Conservation (phyloP, 2,113 vertebrate genomes). For the Glaucomys volans region DNA sequence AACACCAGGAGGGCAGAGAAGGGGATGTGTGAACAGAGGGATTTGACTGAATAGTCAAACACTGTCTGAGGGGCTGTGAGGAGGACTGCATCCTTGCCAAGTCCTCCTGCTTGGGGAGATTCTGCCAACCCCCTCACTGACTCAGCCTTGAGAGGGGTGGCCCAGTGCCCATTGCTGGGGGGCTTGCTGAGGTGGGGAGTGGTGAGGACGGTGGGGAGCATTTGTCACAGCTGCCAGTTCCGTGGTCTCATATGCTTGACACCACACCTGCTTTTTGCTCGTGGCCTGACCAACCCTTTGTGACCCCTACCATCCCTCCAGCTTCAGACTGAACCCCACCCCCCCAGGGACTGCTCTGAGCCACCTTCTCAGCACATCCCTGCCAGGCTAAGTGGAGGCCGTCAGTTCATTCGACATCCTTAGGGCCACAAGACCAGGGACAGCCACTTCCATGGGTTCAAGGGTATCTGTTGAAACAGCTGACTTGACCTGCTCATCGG, state of each 20-base stretch:
- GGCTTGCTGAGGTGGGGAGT: neutral
- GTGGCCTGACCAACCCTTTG: neutral
- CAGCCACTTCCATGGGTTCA: neutral
- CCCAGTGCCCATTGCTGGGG: neutral
- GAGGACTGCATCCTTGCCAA: neutral
- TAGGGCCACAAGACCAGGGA: neutral
- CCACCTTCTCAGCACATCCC: neutral
- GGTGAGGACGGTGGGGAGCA: neutral
- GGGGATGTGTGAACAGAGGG: neutral
- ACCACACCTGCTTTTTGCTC: rapidly evolving
- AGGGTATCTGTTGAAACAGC: neutral
- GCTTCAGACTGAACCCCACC: neutral
- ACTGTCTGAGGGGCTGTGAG: neutral
- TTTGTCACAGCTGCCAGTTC: neutral
- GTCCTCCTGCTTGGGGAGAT: neutral
- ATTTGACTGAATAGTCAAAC: neutral
- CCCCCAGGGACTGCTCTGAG: rapidly evolving
- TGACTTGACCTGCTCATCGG: neutral
- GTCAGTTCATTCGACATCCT: neutral
- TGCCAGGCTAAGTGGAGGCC: neutral
- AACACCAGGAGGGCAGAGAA: rapidly evolving
- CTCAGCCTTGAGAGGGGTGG: neutral
- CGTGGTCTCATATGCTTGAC: neutral
- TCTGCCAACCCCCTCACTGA: neutral
- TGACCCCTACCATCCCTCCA: too few relatives aligned